Evolutionary conservation across 2,888 invertebrate species (phyloP).

Genomic region (Drosophila subsilvestris): DNA sequence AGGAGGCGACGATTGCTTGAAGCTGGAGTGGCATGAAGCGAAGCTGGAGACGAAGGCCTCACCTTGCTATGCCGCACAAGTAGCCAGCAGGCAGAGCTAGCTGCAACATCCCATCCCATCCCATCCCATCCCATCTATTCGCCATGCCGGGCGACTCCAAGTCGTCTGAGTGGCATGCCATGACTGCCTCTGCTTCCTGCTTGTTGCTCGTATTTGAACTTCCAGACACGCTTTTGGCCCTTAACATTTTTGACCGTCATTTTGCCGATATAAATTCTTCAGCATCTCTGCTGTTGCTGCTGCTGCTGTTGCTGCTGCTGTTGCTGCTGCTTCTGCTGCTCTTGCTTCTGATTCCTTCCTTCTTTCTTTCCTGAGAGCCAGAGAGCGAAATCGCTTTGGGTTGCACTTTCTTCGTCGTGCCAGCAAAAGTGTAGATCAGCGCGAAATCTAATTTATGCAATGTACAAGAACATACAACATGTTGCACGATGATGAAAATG

Average conservation of each 20-base stretch:
- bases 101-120: conserved; percentile 2
- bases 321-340: background rate
- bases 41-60: conserved; percentile 49
- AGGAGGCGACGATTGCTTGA: conserved; percentile 32
- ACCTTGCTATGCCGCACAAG: conserved; percentile 74
- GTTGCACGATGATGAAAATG: conserved; percentile 68
- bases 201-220: conserved; percentile 75
- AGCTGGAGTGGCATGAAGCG: conserved; percentile 18
- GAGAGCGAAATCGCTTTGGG: conserved; percentile 66
- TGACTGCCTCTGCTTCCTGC: conserved; percentile 50
- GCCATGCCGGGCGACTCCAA: conserved; percentile 33
- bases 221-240: conserved; percentile 82
- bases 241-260: conserved; percentile 80
- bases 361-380: conserved; percentile 15
- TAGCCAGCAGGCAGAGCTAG: conserved; percentile 60
- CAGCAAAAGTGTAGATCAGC: conserved; percentile 75
- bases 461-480: conserved; percentile 68
- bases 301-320: conserved; percentile 6
- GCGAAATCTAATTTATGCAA: conserved; percentile 76
- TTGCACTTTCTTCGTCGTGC: conserved; percentile 71
- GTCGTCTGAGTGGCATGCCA: conserved; percentile 59
- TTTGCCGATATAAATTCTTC: conserved; percentile 74
- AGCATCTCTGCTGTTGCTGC: conserved; percentile 29
- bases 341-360: conserved; percentile 17
- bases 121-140: conserved; percentile 11